A percentile compares a stretch with the other conserved stretches of the same genome.
These are phyloP conservation scores for Channa argus DNA, from an alignment of 2,113 vertebrate species.

Conservation along the genomic window DNA sequence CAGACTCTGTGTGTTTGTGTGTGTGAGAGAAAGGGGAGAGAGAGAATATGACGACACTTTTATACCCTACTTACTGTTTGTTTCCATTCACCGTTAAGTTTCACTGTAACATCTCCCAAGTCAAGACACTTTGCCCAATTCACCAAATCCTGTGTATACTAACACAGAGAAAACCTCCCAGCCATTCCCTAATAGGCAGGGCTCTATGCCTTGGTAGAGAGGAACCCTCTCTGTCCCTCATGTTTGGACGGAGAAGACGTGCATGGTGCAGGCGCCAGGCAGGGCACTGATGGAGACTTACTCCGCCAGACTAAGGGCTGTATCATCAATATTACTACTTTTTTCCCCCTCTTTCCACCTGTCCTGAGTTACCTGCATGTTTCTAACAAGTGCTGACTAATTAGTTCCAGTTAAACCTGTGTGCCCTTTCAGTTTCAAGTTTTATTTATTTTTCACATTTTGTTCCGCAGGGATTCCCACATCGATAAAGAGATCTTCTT, in stretches of 20 bases:
- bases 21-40: conserved; percentile 14
- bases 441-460: conserved; percentile 61
- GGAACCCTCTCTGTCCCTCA: conserved; percentile 89
- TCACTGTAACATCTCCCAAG: conserved; percentile 76
- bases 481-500: conserved; percentile 53
- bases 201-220: conserved; percentile 54
- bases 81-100: conserved; percentile 74
- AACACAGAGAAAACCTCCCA: conserved; percentile 70
- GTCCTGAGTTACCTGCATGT: conserved; percentile 87
- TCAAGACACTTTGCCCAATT: conserved; percentile 83
- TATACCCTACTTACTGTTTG: conserved; percentile 76
- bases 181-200: conserved; percentile 47
- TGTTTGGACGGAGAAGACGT: conserved; percentile 93
- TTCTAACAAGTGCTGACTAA: conserved; percentile 81
- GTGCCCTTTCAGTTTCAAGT: conserved; percentile 53
- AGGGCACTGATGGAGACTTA: conserved; percentile 89
- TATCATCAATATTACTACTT: conserved; percentile 86
- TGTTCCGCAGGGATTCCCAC: conserved; percentile 69
- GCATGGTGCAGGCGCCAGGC: conserved; percentile 90
- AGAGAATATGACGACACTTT: conserved; percentile 66
- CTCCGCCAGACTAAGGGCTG: conserved; percentile 87
- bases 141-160: conserved; percentile 80
- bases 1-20: conserved; percentile 45
- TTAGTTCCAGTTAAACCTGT: conserved; percentile 80
- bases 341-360: conserved; percentile 69